These are phyloP conservation scores for Callipepla squamata DNA, from an alignment of 2,113 vertebrate species.

Conservation along the genomic window DNA sequence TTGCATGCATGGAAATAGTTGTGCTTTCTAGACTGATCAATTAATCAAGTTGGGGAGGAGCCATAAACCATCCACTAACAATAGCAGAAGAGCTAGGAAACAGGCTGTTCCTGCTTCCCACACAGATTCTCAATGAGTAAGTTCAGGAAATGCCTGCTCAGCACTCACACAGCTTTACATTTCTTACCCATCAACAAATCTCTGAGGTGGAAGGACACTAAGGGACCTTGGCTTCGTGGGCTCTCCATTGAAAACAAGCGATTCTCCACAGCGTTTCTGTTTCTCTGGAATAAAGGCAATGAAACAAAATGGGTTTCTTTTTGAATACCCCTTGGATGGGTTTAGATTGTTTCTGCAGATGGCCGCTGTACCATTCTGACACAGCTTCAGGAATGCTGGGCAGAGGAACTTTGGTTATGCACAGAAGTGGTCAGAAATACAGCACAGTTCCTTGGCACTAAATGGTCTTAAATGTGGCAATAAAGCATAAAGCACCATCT, in stretches of 20 bases:
- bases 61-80: neutral
- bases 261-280: neutral
- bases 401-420: neutral
- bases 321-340: neutral
- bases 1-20: neutral
- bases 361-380: neutral
- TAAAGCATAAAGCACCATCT: neutral
- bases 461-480: neutral
- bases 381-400: neutral
- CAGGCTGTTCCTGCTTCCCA: neutral
- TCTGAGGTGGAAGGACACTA: neutral
- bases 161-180: neutral
- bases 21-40: neutral
- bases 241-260: neutral
- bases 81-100: neutral
- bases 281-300: neutral
- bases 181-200: neutral
- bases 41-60: neutral
- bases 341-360: neutral
- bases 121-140: neutral
- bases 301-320: neutral
- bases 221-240: neutral
- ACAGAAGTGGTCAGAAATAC: neutral
- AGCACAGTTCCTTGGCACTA: neutral
- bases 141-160: neutral